Evolutionary conservation across 2,113 vertebrate genomes (phyloP).

Genomic region (Panthera leo): DNA sequence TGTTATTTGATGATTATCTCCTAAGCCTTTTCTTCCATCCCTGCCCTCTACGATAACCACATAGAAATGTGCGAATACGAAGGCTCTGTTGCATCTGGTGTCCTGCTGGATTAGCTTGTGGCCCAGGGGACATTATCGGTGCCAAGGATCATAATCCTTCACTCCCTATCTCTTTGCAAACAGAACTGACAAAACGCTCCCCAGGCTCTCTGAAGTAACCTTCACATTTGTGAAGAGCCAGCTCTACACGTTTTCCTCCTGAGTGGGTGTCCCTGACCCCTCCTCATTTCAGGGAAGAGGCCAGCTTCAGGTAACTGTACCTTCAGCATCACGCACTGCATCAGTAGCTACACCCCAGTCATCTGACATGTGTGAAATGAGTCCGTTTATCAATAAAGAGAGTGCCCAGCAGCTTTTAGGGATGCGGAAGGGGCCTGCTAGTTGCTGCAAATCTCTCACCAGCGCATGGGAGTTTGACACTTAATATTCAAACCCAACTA

Average conservation of each 20-base stretch:
- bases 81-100: background rate
- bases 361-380: slow-evolving; percentile 71
- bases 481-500: slow-evolving; percentile 83
- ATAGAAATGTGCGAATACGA: background rate
- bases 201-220: slow-evolving; percentile 31
- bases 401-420: slow-evolving; percentile 64
- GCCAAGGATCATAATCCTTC: slow-evolving; percentile 60
- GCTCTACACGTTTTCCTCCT: background rate
- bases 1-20: background rate
- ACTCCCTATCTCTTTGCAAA: slow-evolving; percentile 68
- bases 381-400: slow-evolving; percentile 66
- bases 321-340: slow-evolving; percentile 17
- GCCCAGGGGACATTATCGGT: slow-evolving; percentile 50
- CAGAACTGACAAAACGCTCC: slow-evolving; percentile 43
- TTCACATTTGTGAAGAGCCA: background rate
- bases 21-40: background rate
- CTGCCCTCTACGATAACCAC: slow-evolving; percentile 11
- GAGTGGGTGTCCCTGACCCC: background rate
- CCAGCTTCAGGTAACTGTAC: background rate
- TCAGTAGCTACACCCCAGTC: slow-evolving; percentile 12
- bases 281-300: background rate
- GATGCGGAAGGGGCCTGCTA: slow-evolving; percentile 59
- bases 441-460: slow-evolving; percentile 73
- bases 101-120: slow-evolving; percentile 60
- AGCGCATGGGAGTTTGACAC: slow-evolving; percentile 78